Evolutionary conservation across 1,140 invertebrate genomes (phyloP), one percentile per base, ranked within the genome.

Genomic region (Proctacanthus coquilletti): DNA sequence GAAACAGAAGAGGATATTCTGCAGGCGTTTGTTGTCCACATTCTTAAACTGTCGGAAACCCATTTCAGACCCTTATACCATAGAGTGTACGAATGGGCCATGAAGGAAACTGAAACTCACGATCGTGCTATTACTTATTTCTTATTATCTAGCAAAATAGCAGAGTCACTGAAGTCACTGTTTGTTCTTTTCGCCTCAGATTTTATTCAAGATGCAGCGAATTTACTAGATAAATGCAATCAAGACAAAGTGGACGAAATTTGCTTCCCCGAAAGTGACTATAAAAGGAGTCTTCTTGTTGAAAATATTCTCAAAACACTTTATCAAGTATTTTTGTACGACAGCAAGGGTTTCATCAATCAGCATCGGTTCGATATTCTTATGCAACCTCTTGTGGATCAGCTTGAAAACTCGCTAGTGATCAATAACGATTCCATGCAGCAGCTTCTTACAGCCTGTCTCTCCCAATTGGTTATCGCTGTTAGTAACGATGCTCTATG

Each of bases 151-250:
- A 71, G 68, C 36, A 75, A 71, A 17, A 74, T 93, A 38, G 84
- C 86, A 0, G 75, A 84, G 33, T 75, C 74, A 35, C 59, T 96
- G 6, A 86, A 89, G 58, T 82, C 82, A 17, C 62, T 96, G 0
- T 96, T 95, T 56, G 75, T 86, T 2, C 60, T 89, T 18, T 93
- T 95, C 58, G 86, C 87, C 34, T 79, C 77, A 4, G 77, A 85
- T 48, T 80, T 93, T 45, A 61, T 93, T 1, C 76, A 79, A 48
- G 80, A 89, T 52, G 76, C 83, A 1, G 75, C 83, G 0, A 61
- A 72, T 3, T 51, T 85, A 2, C 54, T 95, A 15, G 64, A 72
- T 14, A 55, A 62, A n/a, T 71, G 69, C 38, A 74, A 75, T 45
- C 61, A 55, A 3, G 34, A 40, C 18, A 36, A 50, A 21, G n/a